These are phyloP conservation scores for Acrocyrtus sp. DNA, from an alignment of 2,888 invertebrate genomes.

Conservation along the genomic window DNA sequence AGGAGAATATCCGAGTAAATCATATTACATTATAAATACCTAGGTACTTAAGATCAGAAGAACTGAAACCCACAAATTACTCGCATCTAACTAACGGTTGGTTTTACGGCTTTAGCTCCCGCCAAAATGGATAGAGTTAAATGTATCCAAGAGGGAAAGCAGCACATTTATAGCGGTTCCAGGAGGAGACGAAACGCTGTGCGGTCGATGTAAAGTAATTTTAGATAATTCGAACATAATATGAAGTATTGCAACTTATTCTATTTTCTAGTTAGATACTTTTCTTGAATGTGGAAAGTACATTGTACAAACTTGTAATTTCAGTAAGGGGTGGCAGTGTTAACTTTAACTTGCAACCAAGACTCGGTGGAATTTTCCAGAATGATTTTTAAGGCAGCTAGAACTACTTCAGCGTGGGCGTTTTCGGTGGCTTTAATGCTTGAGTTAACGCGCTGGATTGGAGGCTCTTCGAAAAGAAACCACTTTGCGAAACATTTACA, in stretches of 20 bases:
- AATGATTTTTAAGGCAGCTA: slow-evolving; percentile 97
- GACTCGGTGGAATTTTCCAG: slow-evolving; percentile 91
- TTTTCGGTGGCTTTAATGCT: slow-evolving; percentile 77
- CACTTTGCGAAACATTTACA: too few relatives aligned
- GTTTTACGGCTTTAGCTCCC: slow-evolving; percentile 79
- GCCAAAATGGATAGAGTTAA: slow-evolving; percentile 95
- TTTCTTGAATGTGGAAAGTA: too few relatives aligned
- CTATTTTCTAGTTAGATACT: not conserved
- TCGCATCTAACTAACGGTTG: not conserved
- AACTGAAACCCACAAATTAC: not conserved
- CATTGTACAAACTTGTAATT: slow-evolving; percentile 89
- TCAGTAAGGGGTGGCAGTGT: slow-evolving; percentile 98
- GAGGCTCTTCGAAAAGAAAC: slow-evolving; percentile 82
- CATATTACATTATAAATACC: not conserved
- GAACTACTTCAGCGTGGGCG: slow-evolving; percentile 98
- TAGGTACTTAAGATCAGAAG: not conserved
- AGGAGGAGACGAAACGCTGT: slow-evolving; percentile 79
- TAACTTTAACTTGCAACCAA: slow-evolving; percentile 92
- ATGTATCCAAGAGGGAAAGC: slow-evolving; percentile 95
- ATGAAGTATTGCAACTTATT: not conserved
- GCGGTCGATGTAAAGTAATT: slow-evolving; percentile 44
- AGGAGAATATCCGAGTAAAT: slow-evolving; percentile 18
- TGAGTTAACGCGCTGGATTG: slow-evolving; percentile 82
- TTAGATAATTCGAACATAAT: slow-evolving; percentile 2
- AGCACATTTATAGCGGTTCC: slow-evolving; percentile 87